Evolutionary conservation across 1,140 invertebrate species (phyloP).

Genomic region (Neotoxoptera formosana): DNA sequence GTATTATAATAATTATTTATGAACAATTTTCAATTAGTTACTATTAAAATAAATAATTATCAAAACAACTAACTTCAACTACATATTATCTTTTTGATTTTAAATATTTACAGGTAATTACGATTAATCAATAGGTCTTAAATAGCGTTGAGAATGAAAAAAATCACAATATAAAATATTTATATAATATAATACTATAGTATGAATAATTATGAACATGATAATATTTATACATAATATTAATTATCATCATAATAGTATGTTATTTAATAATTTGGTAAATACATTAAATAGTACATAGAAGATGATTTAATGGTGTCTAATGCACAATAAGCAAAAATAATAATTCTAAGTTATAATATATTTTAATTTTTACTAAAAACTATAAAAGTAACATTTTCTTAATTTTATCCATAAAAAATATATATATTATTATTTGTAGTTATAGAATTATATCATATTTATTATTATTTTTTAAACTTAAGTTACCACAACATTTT

Average conservation of each 20-base stretch:
- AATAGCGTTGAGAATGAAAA: neutral
- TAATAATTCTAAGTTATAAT: neutral
- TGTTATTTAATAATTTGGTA: neutral
- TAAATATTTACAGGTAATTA: neutral
- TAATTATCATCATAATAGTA: neutral
- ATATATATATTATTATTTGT: neutral
- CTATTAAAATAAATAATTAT: neutral
- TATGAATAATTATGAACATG: neutral
- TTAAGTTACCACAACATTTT: no score
- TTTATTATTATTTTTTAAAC: neutral
- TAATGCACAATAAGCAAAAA: neutral
- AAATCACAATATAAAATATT: neutral
- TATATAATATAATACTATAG: neutral
- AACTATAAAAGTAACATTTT: neutral
- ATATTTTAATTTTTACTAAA: neutral
- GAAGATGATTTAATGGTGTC: neutral
- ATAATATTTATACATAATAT: neutral
- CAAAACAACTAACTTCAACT: neutral
- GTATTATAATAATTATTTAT: neutral
- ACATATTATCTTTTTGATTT: neutral
- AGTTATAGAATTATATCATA: neutral
- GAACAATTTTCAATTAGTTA: neutral
- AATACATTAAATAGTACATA: neutral
- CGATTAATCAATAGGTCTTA: neutral
- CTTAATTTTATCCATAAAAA: neutral